Conservation (phyloP, 2,797 vertebrate species). For the Brachymystax lenok region DNA sequence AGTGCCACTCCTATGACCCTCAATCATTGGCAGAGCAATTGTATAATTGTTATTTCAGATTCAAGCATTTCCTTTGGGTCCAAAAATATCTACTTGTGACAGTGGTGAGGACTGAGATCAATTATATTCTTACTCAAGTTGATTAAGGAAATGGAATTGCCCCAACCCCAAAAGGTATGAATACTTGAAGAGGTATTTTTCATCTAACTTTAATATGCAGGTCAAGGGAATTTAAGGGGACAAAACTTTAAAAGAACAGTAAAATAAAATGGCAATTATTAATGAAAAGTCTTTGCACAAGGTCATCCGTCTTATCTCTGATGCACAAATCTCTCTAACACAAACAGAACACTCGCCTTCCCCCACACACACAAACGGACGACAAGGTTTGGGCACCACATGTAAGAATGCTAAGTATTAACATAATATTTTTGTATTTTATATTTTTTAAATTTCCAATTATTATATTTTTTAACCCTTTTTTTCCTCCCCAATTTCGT, state of each 20-base stretch:
- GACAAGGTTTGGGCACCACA: slow-evolving; percentile 58
- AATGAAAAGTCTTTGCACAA: slow-evolving; percentile 75
- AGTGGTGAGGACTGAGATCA: not conserved
- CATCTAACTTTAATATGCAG: slow-evolving; percentile 20
- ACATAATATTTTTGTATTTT: not conserved
- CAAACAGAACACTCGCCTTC: slow-evolving; percentile 45
- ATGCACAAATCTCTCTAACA: slow-evolving; percentile 48
- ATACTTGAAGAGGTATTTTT: slow-evolving; percentile 48
- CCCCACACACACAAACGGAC: slow-evolving; percentile 65
- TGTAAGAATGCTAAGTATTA: slow-evolving; percentile 33
- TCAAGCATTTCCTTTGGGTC: not conserved
- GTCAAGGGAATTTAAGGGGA: slow-evolving; percentile 35
- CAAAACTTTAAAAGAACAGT: slow-evolving; percentile 61
- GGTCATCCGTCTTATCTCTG: slow-evolving; percentile 58
- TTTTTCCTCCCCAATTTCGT: too few species aligned
- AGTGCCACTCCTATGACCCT: not conserved
- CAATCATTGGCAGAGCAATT: not conserved
- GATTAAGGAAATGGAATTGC: not conserved
- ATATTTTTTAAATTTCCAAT: too few species aligned
- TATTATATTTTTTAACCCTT: too few species aligned
- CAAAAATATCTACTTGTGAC: not conserved
- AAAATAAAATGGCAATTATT: slow-evolving; percentile 73
- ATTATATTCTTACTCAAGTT: not conserved
- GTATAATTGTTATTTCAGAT: slow-evolving; percentile 5
- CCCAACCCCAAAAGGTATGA: slow-evolving; percentile 32